A percentile compares a stretch with the other conserved stretches of the same genome.
Conservation (phyloP, 92 coral and sea anemone genomes). For the Heliopora coerulea region DNA sequence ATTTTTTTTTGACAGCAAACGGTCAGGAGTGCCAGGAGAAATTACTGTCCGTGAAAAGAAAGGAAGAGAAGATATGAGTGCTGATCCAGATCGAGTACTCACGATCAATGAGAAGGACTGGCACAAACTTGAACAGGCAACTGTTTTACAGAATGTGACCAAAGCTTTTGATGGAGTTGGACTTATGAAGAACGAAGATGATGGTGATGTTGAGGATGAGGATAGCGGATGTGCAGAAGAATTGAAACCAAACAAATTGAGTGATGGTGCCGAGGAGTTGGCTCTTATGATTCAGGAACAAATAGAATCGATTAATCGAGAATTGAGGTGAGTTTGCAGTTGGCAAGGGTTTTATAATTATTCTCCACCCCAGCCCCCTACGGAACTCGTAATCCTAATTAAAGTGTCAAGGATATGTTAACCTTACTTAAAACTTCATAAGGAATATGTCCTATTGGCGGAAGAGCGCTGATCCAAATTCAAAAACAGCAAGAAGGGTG, state of each 20-base stretch:
- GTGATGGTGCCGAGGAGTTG: slow-evolving; percentile 84
- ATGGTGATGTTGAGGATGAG: slow-evolving; percentile 60
- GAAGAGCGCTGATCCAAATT: no score
- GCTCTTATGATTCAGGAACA: slow-evolving; percentile 92
- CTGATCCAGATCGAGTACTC: slow-evolving; percentile 83
- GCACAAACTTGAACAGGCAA: slow-evolving; percentile 95
- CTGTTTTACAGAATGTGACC: slow-evolving; percentile 80
- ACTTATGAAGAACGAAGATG: slow-evolving; percentile 57
- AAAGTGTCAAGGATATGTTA: no score
- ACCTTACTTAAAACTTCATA: no score
- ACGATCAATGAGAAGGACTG: slow-evolving; percentile 98
- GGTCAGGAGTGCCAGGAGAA: slow-evolving; percentile 12
- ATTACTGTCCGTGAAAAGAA: slow-evolving; percentile 74
- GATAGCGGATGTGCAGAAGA: slow-evolving; percentile 51
- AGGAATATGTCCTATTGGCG: no score
- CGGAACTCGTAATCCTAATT: no score
- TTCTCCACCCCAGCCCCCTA: no score
- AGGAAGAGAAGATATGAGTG: slow-evolving; percentile 79
- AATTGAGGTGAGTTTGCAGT: slow-evolving; percentile 70
- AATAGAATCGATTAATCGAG: slow-evolving; percentile 88
- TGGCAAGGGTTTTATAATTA: no score
- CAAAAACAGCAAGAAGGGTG: no score
- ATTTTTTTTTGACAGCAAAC: neutral
- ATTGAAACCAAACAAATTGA: slow-evolving; percentile 54
- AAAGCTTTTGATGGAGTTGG: slow-evolving; percentile 80